A percentile compares a stretch with the other conserved stretches of the same genome.
These are phyloP conservation scores for Micrastur ruficollis DNA, from an alignment of 2,797 vertebrate species.

Conservation along the genomic window DNA sequence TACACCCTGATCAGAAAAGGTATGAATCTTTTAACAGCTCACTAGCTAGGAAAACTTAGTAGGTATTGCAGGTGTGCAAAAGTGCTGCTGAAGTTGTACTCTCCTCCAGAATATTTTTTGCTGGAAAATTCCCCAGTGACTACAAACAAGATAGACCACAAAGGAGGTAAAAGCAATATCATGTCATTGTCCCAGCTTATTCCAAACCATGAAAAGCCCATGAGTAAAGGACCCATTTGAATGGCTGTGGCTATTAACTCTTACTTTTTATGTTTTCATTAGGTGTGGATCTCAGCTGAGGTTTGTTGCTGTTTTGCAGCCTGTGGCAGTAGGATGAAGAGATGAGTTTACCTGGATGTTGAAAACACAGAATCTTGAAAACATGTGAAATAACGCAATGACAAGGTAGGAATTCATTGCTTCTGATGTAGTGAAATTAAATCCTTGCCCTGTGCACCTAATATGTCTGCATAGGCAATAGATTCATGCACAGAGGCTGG, in stretches of 20 bases:
- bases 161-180: not conserved
- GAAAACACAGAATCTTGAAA: slow-evolving; percentile 26
- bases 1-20: not conserved
- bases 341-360: not conserved
- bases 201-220: not conserved
- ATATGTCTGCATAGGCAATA: not conserved
- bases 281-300: not conserved
- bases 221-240: not conserved
- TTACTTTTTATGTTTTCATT: slow-evolving; percentile 25
- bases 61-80: not conserved
- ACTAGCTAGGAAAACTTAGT: not conserved
- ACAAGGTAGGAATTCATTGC: slow-evolving; percentile 1
- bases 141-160: not conserved
- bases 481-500: not conserved
- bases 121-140: not conserved
- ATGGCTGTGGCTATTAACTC: slow-evolving; percentile 16
- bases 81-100: not conserved
- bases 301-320: not conserved
- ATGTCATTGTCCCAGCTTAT: not conserved
- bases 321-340: not conserved
- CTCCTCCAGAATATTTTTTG: not conserved
- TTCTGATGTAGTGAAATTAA: slow-evolving; percentile 33
- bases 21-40: not conserved
- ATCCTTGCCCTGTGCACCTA: slow-evolving; percentile 3
- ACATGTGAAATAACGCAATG: slow-evolving; percentile 15